Base-by-base conservation (phyloP, 2,888 invertebrate genomes). In the Stomorhina lunata region DNA sequence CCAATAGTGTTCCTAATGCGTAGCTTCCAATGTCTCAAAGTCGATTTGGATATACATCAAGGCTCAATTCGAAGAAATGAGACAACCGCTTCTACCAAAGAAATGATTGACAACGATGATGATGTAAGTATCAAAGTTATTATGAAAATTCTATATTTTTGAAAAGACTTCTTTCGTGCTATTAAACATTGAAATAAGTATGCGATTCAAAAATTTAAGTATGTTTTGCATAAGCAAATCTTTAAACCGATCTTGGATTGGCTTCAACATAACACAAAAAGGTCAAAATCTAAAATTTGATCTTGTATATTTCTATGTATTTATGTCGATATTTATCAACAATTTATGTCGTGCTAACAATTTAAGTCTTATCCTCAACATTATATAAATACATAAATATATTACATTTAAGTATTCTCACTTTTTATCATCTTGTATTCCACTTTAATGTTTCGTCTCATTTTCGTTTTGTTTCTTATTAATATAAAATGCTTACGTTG, bases 1-100 rank as follows among this genome's bases (percentile, higher is more conserved):
- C 95, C 97, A 0, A 93, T 95, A 55, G 97, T 98, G 59, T 95
- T 96, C 90, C 93, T 98, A 34, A 93, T 98, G 87, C 93, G 97
- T 83, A 93, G 96, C 89, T 97, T 96, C 94, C 97, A 97, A 91
- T 96, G 96, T 89, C 93, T 96, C 84, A 95, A 96, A 86, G 93
- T 96, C 86, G 97, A 97, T 89, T 94, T 96, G 87, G 96, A 97
- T 91, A 97, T 97, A 88, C 97, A 97, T 90, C 96, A 97, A 92
- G 97, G 96, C 29, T 97, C 97, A 84, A 97, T 97, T 90, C 93
- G 97, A 87, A 94, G 97, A 86, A 97, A 97, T 87, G 97, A 97
- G 90, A 97, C 97, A 32, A 97, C 97, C 0, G 96, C 97, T 10
- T 97, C 97, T 22, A 98, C 97, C 27, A 97, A 97, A 91, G 97